Evolutionary conservation across 2,113 vertebrate species (phyloP).

Genomic region (Chionodraco myersi): DNA sequence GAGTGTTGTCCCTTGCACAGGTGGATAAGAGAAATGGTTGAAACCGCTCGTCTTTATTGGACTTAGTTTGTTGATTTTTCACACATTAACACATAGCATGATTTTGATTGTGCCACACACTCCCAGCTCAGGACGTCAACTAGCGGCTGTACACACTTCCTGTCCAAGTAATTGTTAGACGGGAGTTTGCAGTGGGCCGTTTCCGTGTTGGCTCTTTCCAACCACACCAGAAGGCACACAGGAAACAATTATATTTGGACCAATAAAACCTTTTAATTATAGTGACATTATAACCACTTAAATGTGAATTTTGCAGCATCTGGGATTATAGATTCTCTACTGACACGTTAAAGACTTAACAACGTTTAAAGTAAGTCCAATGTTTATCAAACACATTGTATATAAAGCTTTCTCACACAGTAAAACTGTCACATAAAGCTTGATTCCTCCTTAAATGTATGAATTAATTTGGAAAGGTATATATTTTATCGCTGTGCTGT

Average conservation of each 20-base stretch:
- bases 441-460: background rate
- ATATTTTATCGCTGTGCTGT: background rate
- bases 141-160: conserved; percentile 14
- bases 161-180: conserved; percentile 16
- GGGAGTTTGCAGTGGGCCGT: background rate
- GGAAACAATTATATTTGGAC: conserved; percentile 33
- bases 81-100: background rate
- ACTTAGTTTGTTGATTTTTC: conserved; percentile 16
- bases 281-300: conserved; percentile 29
- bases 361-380: background rate
- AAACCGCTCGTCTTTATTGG: conserved; percentile 5
- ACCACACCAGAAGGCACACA: conserved; percentile 37
- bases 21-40: conserved; percentile 44
- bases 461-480: background rate
- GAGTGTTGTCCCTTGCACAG: conserved; percentile 60
- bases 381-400: background rate
- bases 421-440: background rate
- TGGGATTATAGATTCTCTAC: background rate
- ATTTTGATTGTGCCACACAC: background rate
- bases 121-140: background rate
- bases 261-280: conserved; percentile 28
- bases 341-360: background rate
- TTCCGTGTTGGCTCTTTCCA: conserved; percentile 13
- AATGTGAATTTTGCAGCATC: conserved; percentile 6
- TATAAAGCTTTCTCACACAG: background rate